Evolutionary conservation across 2,797 vertebrate species (phyloP).

Genomic region (Columba guinea): DNA sequence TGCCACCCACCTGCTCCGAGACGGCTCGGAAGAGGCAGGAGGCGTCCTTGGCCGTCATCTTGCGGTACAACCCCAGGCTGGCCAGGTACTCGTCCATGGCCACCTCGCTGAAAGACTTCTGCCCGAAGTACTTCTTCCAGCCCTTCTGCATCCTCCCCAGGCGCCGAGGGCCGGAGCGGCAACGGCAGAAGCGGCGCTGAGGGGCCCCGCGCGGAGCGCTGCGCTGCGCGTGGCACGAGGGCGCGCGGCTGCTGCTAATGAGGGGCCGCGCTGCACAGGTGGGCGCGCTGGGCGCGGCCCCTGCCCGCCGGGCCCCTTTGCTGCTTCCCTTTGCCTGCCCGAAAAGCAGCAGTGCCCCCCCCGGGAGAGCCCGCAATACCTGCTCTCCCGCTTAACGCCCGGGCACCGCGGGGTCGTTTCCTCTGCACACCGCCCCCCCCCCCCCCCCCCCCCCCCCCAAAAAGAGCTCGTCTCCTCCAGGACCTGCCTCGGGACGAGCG

Average conservation of each 20-base stretch:
- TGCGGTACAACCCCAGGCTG: constrained; percentile 90
- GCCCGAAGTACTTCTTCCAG: constrained; percentile 88
- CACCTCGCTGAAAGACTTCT: constrained; percentile 80
- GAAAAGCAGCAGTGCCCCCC: too few relatives aligned
- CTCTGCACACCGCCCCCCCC: too few relatives aligned
- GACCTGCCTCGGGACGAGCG: not conserved
- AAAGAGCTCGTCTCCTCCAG: too few relatives aligned
- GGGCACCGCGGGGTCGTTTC: not conserved
- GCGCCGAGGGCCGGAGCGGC: constrained; percentile 64
- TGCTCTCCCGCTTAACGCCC: not conserved
- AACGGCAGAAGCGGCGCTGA: not conserved
- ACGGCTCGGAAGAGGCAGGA: constrained; percentile 93
- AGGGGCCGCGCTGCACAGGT: not conserved
- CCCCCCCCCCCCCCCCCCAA: too few relatives aligned
- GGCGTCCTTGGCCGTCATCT: constrained; percentile 93
- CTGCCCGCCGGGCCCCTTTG: too few relatives aligned
- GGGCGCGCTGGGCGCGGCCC: not conserved
- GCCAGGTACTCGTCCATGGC: constrained; percentile 95
- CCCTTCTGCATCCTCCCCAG: constrained; percentile 86
- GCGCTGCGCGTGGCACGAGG: not conserved
- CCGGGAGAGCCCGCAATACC: accelerated
- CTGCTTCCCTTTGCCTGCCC: not conserved
- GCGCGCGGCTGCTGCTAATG: not conserved
- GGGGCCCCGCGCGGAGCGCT: not conserved
- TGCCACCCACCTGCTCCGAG: constrained; percentile 88